Base-by-base conservation (phyloP, 2,888 invertebrate species). In the Tipula lateralis region DNA sequence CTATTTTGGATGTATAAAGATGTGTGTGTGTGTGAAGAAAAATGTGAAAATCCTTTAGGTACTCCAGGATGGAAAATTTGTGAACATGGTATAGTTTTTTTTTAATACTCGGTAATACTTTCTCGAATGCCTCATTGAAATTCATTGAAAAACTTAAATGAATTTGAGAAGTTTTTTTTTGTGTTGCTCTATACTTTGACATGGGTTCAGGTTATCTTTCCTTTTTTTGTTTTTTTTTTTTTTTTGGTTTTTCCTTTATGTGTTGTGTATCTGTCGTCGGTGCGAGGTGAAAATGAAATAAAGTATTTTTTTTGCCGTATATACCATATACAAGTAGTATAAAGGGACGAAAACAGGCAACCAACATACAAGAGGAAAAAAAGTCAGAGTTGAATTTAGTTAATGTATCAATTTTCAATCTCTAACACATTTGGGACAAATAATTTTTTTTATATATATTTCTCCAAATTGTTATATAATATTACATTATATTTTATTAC, bases 331-430 rank as follows among this genome's bases (percentile, higher is more conserved):
- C 2, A 44, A 5, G 16, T 44, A 9, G 44, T 16, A 12, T 2
- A 66, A 13, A 24, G 66, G 24, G 24, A 66, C 7, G 24, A 24
- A 66, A 66, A 24, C 24, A 24, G 66, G 66, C 24, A 66, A 24
- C 24, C 9, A 66, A 24, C 24, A 66, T 24, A 66, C 2, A 66
- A 6, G 24, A 66, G 13, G 7, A 66, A 66, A 66, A 66, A 24
- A 66, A 66, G 66, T 66, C 66, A 66, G 66, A 66, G 66, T 66
- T 66, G 66, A 66, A 66, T 66, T 66, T 66, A 66, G 66, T 66
- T 66, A 66, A 66, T 66, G 66, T 66, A 66, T 66, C 66, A 66
- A 66, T 66, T 66, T 66, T 66, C 66, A 66, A 66, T 66, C 66
- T 66, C 66, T 66, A 66, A 66, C 66, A 66, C 66, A 66, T 66